Evolutionary conservation across 23 tunicate genomes (phyloP).

Genomic region (Corella eumyota): DNA sequence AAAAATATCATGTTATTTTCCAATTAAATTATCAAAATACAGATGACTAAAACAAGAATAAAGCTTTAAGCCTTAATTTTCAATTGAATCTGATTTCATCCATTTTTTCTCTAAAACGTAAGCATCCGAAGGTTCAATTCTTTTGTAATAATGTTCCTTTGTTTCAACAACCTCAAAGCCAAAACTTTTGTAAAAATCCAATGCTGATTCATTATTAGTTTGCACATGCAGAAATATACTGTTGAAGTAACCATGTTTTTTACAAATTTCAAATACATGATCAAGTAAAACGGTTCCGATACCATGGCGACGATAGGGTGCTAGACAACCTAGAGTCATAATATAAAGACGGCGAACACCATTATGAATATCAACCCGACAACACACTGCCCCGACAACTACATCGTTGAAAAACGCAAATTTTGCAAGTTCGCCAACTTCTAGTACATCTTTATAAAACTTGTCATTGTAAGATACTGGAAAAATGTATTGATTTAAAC

Average conservation of each 20-base stretch:
- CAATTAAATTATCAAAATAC: background rate
- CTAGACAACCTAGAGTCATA: constrained; percentile 96
- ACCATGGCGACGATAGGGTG: constrained; percentile 80
- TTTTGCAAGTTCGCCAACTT: constrained; percentile 84
- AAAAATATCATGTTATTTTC: background rate
- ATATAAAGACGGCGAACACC: constrained; percentile 70
- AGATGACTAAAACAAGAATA: too few species aligned
- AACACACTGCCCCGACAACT: constrained; percentile 93
- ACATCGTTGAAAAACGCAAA: constrained; percentile 92
- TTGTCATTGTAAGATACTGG: constrained; percentile 96
- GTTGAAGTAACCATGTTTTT: constrained; percentile 39
- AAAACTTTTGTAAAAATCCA: constrained; percentile 67
- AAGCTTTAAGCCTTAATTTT: too few species aligned
- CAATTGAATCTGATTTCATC: too few species aligned
- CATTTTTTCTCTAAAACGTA: constrained; percentile 79
- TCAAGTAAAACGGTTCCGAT: constrained; percentile 70
- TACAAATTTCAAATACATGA: constrained; percentile 71
- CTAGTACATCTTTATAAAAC: constrained; percentile 93
- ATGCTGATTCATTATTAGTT: constrained; percentile 86
- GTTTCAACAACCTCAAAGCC: constrained; percentile 90
- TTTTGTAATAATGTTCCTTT: constrained; percentile 80
- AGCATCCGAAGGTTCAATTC: constrained; percentile 95
- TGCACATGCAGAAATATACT: constrained; percentile 80
- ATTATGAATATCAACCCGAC: constrained; percentile 60
- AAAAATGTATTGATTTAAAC: constrained; percentile 82